phyloP scores from a whole-genome alignment of 2,113 vertebrate species.

The Entomyzon cyanotis region DNA sequence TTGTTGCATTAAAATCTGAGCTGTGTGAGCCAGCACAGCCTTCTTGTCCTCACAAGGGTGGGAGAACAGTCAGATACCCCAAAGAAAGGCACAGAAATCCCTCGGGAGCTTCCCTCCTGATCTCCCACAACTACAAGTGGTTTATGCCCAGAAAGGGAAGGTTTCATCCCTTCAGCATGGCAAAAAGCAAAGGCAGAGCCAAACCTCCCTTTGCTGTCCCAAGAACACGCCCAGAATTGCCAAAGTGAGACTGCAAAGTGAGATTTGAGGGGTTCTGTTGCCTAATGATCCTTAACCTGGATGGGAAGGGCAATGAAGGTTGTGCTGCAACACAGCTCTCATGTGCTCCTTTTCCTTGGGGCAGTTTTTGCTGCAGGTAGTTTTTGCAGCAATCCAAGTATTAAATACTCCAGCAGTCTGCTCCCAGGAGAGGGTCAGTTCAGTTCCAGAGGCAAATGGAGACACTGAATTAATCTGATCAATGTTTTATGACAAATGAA shows the following conservation, averaged over 20 bases:
- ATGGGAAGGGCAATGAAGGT: not conserved
- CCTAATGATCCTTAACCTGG: not conserved
- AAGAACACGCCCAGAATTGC: not conserved
- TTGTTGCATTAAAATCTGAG: not conserved
- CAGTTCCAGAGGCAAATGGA: slow-evolving; percentile 34
- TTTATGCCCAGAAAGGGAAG: not conserved
- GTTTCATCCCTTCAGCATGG: not conserved
- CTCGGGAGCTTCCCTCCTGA: not conserved
- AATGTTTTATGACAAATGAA: slow-evolving; percentile 16
- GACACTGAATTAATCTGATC: slow-evolving; percentile 53
- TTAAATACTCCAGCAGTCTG: not conserved
- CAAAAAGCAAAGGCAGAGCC: not conserved
- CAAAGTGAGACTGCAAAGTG: not conserved
- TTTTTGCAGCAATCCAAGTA: not conserved
- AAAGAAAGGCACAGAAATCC: not conserved
- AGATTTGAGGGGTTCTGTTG: not conserved
- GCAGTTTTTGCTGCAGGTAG: not conserved
- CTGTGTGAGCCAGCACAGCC: not conserved
- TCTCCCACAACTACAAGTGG: not conserved
- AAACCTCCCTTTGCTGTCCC: not conserved
- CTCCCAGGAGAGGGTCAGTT: slow-evolving; percentile 46
- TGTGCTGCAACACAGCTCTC: not conserved
- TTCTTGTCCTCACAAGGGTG: not conserved
- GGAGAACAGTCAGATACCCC: not conserved
- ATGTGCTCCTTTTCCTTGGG: not conserved